These are phyloP conservation scores for Pipra filicauda DNA, from an alignment of 2,113 vertebrate genomes.

Conservation along the genomic window DNA sequence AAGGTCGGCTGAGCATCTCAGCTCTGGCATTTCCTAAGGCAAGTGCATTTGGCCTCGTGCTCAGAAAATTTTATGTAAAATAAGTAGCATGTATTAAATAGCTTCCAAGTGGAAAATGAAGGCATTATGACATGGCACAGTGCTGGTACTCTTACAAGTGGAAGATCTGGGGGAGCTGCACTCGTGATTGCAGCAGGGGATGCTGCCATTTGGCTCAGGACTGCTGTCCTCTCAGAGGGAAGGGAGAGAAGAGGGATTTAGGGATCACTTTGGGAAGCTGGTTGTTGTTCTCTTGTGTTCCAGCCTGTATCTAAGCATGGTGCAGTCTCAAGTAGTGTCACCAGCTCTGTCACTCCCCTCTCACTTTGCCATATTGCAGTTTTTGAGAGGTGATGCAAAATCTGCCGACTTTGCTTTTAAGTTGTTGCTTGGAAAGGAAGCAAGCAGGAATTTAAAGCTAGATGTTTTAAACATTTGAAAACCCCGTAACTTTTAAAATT, in stretches of 20 bases:
- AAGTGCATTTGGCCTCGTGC: neutral
- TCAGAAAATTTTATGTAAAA: neutral
- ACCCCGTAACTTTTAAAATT: neutral
- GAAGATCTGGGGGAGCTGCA: neutral
- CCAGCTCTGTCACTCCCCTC: neutral
- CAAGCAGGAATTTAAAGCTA: neutral
- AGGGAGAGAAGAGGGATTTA: neutral
- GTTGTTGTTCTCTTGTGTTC: neutral
- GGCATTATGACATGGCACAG: neutral
- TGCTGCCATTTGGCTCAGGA: neutral
- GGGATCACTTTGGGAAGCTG: neutral
- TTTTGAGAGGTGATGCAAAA: neutral
- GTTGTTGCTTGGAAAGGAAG: neutral
- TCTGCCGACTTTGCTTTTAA: neutral
- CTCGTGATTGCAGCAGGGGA: neutral
- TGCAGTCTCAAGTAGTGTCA: neutral
- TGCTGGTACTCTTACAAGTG: neutral
- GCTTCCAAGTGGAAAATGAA: neutral
- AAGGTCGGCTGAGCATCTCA: neutral
- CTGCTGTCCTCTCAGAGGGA: neutral
- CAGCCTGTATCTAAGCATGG: neutral
- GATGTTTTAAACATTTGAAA: neutral
- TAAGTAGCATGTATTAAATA: neutral
- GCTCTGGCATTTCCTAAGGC: neutral
- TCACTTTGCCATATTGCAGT: neutral